Evolutionary conservation across 2,888 invertebrate genomes (phyloP).

Genomic region (Drosophila lacicola): DNA sequence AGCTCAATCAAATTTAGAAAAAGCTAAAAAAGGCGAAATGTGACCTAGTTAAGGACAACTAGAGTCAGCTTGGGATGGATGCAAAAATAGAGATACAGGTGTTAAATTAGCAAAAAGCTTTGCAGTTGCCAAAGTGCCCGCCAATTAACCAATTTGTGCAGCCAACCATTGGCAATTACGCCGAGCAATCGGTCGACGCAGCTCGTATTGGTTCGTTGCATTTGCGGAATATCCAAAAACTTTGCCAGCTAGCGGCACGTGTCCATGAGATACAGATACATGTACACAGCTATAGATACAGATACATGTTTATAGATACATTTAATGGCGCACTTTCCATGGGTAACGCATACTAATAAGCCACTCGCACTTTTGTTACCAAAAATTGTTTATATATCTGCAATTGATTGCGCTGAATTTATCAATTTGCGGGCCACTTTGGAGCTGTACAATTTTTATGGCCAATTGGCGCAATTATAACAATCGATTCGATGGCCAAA

Average conservation of each 20-base stretch:
- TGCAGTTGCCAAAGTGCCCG: slow-evolving; percentile 23
- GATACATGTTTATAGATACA: slow-evolving; percentile 4
- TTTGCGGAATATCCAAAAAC: slow-evolving; percentile 1
- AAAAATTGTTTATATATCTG: slow-evolving; percentile 3
- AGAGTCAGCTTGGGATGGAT: neutral
- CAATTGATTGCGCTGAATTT: slow-evolving; percentile 14
- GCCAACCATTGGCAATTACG: slow-evolving; percentile 28
- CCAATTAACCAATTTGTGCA: slow-evolving; percentile 65
- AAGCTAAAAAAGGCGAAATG: slow-evolving; percentile 6
- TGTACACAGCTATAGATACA: neutral
- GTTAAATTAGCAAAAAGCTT: slow-evolving; percentile 42
- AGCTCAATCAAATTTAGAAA: slow-evolving; percentile 43
- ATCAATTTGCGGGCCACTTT: slow-evolving; percentile 20
- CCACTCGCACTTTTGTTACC: slow-evolving; percentile 6
- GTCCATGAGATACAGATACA: neutral
- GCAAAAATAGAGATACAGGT: slow-evolving; percentile 15
- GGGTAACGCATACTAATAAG: slow-evolving; percentile 35
- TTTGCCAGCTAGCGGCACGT: slow-evolving; percentile 2
- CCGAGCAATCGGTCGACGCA: slow-evolving; percentile 9
- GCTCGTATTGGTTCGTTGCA: slow-evolving; percentile 9
- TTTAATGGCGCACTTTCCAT: slow-evolving; percentile 15
- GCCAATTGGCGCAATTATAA: slow-evolving; percentile 8
- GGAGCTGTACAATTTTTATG: neutral
- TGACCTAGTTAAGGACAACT: slow-evolving; percentile 41
- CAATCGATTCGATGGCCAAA: neutral